These are phyloP conservation scores for Pseudorhiza aurosa DNA, from an alignment of 30 jellyfish, hydroid and myxozoan species.

Conservation along the genomic window DNA sequence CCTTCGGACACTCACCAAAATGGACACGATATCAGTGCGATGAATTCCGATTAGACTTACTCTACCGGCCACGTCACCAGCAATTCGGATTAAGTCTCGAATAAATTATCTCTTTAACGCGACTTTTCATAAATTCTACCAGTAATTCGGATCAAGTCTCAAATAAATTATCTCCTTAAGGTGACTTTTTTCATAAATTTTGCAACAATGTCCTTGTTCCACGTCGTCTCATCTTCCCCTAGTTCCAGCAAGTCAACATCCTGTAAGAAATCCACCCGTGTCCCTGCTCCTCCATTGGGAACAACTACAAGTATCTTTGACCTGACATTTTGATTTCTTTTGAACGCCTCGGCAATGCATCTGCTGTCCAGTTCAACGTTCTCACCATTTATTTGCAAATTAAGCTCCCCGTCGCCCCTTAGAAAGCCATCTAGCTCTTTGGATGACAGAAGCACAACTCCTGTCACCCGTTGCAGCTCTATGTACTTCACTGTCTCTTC, in stretches of 20 bases:
- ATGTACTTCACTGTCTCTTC: conserved; percentile 27
- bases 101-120: background rate
- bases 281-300: conserved; percentile 3
- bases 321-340: background rate
- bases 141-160: too few relatives aligned
- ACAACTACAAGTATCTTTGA: conserved; percentile 43
- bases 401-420: conserved; percentile 3
- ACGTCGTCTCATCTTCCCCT: conserved; percentile 16
- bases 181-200: conserved; percentile 33
- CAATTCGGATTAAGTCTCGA: too few relatives aligned
- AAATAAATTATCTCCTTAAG: background rate
- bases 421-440: conserved; percentile 28
- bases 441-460: conserved; percentile 52
- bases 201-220: conserved; percentile 44
- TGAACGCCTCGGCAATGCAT: conserved; percentile 26
- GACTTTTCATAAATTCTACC: conserved; percentile 39
- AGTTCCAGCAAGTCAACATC: conserved; percentile 42
- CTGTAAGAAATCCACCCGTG: background rate
- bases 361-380: conserved; percentile 22
- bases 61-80: too few relatives aligned
- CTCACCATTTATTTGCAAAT: conserved; percentile 50
- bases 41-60: too few relatives aligned
- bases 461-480: conserved; percentile 15
- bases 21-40: too few relatives aligned
- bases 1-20: too few relatives aligned